Conservation (phyloP, 2,888 invertebrate genomes). For the Mimachlamys varia region DNA sequence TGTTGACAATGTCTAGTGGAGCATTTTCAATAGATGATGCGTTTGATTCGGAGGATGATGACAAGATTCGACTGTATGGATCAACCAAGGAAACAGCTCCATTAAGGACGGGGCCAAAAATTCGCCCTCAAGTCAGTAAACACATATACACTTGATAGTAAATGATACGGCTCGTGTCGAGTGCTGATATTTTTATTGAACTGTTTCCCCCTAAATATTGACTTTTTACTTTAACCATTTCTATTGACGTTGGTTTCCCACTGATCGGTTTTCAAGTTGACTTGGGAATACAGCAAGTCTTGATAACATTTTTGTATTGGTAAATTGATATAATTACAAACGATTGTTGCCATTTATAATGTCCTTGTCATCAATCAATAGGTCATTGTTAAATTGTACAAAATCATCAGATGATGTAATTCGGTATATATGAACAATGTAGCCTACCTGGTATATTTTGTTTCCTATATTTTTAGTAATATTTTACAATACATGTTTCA, state of each 20-base stretch:
- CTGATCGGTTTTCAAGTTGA: neutral
- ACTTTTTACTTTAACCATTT: neutral
- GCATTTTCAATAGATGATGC: conserved; percentile 63
- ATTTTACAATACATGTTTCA: too few relatives aligned
- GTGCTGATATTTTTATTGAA: neutral
- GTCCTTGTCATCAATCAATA: conserved; percentile 20
- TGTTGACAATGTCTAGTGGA: conserved; percentile 46
- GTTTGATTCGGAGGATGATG: conserved; percentile 87
- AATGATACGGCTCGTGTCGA: neutral
- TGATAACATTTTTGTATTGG: neutral
- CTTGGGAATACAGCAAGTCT: neutral
- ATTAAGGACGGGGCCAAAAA: conserved; percentile 77
- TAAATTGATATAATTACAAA: neutral
- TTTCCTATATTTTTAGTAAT: too few relatives aligned
- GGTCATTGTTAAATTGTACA: neutral
- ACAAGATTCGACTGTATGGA: conserved; percentile 91
- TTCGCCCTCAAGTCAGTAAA: conserved; percentile 41
- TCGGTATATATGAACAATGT: too few relatives aligned
- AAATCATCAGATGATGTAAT: too few relatives aligned
- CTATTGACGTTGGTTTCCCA: neutral
- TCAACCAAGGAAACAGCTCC: conserved; percentile 87
- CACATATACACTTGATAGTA: too few relatives aligned
- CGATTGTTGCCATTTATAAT: neutral
- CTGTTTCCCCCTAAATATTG: neutral
- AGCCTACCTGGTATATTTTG: too few relatives aligned